Evolutionary conservation across 2,797 vertebrate species (phyloP), one percentile per base, ranked within the genome.

Genomic region (Stomatorhinus walkeri): DNA sequence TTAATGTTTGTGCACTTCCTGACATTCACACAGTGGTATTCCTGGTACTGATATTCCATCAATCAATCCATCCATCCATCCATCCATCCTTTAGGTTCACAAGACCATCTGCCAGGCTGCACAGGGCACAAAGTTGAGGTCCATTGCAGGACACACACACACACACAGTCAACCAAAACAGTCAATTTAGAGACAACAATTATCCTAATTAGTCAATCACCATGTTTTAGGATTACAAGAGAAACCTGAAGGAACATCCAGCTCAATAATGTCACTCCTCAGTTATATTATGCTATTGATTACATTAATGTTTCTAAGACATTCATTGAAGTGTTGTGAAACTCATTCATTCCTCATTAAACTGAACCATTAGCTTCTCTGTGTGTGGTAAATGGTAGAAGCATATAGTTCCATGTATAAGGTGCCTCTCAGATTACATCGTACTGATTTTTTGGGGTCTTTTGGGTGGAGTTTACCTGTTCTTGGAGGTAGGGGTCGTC

Each of bases 401-500:
- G 12, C 64, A 72, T 72, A 79, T 40, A 79, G 16, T n/a, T n/a
- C 7, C 72, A 79, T 9, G n/a, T 8, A 79, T 43, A 24, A 84
- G 19, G 22, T 24, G 40, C 46, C n/a, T 46, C 19, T 28, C 81
- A 84, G 43, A 46, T n/a, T 84, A 48, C 22, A 46, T 84, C 43
- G 4, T 51, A 84, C 22, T 51, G 2, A 51, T 24, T 24, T 84
- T 24, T 28, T 84, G 22, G 1, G n/a, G 81, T 84, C 9, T 46
- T 84, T 46, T 40, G n/a, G 43, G 79, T 83, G 32, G 32, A 28
- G 56, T 91, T 90, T 85, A 93, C 92, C 89, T 87, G 89, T 19
- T 12, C 3, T 10, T 89, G 88, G 10, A 91, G 91, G 88, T 91
- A 93, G 12, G 90, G 0, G 19, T 92, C 91, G 76, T 93, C 92